Evolutionary conservation across 2,888 invertebrate species (phyloP).

Genomic region (Tipula unca): DNA sequence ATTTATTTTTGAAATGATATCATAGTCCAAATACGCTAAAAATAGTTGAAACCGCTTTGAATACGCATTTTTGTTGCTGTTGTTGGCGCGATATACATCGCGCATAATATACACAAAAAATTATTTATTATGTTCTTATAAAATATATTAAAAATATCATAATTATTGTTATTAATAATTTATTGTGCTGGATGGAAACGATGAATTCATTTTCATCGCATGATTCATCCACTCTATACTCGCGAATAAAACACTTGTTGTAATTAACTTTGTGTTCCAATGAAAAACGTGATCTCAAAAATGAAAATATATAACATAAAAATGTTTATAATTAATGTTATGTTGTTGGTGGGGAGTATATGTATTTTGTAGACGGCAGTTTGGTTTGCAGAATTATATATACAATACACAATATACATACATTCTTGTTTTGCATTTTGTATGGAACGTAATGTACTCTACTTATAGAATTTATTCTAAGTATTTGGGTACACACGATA

Average conservation of each 20-base stretch:
- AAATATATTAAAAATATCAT: background rate
- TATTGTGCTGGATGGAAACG: background rate
- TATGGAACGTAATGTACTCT: background rate
- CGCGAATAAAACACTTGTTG: background rate
- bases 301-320: background rate
- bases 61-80: background rate
- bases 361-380: background rate
- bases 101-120: background rate
- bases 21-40: conserved; percentile 8
- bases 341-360: background rate
- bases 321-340: background rate
- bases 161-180: background rate
- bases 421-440: background rate
- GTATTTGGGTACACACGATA: background rate
- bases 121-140: background rate
- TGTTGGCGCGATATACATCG: background rate
- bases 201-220: background rate
- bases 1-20: background rate
- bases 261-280: background rate
- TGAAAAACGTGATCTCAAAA: background rate
- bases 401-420: background rate
- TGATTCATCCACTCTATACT: background rate
- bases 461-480: background rate
- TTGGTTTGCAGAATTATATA: background rate
- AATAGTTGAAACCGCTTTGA: background rate